These are phyloP conservation scores for Gasterosteus nipponicus DNA, from an alignment of 2,113 vertebrate species.

Conservation along the genomic window DNA sequence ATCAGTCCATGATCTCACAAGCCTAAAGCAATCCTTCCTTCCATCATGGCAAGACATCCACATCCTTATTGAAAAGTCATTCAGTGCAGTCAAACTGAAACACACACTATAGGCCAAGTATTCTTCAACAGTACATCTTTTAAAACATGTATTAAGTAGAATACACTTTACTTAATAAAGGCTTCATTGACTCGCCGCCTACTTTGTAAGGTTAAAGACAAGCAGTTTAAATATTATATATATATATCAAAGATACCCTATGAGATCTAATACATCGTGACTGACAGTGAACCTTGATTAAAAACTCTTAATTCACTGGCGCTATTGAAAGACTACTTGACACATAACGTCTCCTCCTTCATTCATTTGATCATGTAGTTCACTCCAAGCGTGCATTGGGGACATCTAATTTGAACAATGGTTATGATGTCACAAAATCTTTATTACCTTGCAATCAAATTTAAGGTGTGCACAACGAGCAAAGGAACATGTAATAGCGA, in stretches of 20 bases:
- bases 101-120: neutral
- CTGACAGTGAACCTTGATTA: neutral
- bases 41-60: slow-evolving; percentile 1
- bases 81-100: slow-evolving; percentile 8
- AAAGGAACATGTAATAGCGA: neutral
- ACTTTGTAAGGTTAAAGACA: neutral
- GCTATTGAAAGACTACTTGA: neutral
- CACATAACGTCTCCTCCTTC: neutral
- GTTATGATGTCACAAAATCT: neutral
- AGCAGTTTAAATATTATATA: neutral
- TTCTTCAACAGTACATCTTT: neutral
- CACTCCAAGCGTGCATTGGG: neutral
- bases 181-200: neutral
- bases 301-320: neutral
- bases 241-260: neutral
- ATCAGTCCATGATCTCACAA: slow-evolving; percentile 35
- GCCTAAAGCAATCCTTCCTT: slow-evolving; percentile 25
- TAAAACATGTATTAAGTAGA: neutral
- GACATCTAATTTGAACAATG: neutral
- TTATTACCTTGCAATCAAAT: neutral
- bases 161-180: neutral
- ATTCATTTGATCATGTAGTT: neutral
- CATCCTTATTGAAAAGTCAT: slow-evolving; percentile 17
- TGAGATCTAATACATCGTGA: neutral
- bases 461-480: neutral